Evolutionary conservation across 2,888 invertebrate species (phyloP).

Genomic region (Carcina quercana): DNA sequence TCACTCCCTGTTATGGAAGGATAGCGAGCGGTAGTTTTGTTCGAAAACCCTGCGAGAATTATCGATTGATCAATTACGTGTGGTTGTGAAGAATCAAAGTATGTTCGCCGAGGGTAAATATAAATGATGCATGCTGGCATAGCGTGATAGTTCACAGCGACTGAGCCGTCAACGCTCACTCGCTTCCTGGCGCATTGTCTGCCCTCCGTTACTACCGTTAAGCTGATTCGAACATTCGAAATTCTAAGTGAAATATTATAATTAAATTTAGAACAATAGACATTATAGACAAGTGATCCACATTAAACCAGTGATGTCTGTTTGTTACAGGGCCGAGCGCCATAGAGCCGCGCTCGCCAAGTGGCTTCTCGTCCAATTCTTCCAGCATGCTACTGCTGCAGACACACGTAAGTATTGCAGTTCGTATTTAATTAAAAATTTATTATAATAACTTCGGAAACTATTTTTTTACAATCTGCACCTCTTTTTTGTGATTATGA

Average conservation of each 20-base stretch:
- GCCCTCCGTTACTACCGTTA: conserved; percentile 29
- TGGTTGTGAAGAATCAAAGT: conserved; percentile 65
- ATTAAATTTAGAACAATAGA: neutral
- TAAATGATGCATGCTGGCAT: conserved; percentile 74
- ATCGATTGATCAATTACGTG: conserved; percentile 60
- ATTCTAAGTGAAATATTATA: neutral
- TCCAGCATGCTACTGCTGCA: conserved; percentile 96
- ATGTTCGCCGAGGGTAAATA: conserved; percentile 73
- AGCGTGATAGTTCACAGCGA: conserved; percentile 76
- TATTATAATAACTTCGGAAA: too few species aligned
- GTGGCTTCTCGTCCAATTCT: conserved; percentile 72
- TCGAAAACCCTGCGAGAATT: conserved; percentile 30
- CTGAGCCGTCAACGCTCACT: conserved; percentile 46
- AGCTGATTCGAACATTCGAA: conserved; percentile 15
- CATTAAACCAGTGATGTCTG: conserved; percentile 22
- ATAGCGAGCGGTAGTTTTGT: conserved; percentile 38
- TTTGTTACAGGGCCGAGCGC: conserved; percentile 73
- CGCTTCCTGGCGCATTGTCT: conserved; percentile 42
- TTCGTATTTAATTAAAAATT: too few species aligned
- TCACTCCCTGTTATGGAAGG: conserved; percentile 46
- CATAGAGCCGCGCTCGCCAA: conserved; percentile 72
- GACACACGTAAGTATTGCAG: conserved; percentile 86
- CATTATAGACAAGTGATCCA: conserved; percentile 1
- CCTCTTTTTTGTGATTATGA: too few species aligned
- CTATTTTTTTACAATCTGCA: too few species aligned